Percentiles rank a stretch among this genome's conserved stretches.
Evolutionary conservation across 2,113 vertebrate genomes (phyloP).

Genomic region (Chamaea fasciata): DNA sequence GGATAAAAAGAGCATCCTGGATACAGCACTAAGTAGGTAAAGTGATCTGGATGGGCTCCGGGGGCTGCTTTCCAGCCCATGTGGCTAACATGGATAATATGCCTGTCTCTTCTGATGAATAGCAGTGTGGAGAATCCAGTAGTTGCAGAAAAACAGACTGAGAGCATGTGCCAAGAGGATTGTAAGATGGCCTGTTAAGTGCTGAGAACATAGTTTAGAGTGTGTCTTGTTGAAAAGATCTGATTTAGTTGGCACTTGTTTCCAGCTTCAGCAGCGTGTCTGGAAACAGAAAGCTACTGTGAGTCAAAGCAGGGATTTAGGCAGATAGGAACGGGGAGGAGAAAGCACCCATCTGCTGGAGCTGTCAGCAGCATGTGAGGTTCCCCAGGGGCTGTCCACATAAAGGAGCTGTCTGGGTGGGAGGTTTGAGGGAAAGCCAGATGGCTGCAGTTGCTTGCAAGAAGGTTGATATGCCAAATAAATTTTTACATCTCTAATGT

Average conservation of each 20-base stretch:
- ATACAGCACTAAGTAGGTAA: not conserved
- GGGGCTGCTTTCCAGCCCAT: not conserved
- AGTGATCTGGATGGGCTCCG: not conserved
- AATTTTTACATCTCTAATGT: not conserved
- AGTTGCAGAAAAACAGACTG: not conserved
- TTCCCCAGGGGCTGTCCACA: not conserved
- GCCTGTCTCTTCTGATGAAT: not conserved
- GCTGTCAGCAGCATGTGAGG: not conserved
- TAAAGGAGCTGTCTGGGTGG: not conserved
- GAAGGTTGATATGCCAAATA: not conserved
- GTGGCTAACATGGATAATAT: not conserved
- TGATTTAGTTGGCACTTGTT: slow-evolving; percentile 6
- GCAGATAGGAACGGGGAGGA: not conserved
- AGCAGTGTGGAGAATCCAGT: not conserved
- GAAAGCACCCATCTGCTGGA: not conserved
- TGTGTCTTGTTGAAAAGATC: not conserved
- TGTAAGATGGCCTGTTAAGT: slow-evolving; percentile 14
- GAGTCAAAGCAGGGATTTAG: slow-evolving; percentile 13
- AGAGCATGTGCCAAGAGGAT: not conserved
- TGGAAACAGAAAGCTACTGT: slow-evolving; percentile 25
- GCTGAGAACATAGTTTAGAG: not conserved
- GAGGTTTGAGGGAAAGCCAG: slow-evolving; percentile 17
- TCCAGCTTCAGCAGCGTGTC: not conserved
- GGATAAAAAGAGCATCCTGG: not conserved
- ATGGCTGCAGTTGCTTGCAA: not conserved